Percentiles rank a stretch among this genome's conserved stretches.
Evolutionary conservation across 2,113 vertebrate genomes (phyloP).

Genomic region (Malurus melanocephalus): DNA sequence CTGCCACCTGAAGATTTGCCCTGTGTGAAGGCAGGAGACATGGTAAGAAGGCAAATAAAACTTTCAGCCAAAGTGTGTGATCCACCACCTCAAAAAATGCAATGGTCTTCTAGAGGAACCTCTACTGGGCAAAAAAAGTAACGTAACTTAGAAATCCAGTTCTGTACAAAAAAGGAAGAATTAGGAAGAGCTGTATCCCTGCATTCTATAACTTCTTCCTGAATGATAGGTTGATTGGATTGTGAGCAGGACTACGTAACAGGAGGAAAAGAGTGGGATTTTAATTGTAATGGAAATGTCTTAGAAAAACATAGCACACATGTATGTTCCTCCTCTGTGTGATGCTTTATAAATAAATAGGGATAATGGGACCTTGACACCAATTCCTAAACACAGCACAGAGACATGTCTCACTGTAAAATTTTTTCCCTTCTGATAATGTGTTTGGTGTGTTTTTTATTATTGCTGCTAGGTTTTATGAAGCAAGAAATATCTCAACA

Average conservation of each 20-base stretch:
- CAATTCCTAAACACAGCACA: neutral
- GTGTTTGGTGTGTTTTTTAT: neutral
- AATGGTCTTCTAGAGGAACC: neutral
- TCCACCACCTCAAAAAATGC: neutral
- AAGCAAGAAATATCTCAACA: neutral
- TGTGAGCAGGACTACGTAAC: rapidly evolving
- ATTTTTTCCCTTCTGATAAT: neutral
- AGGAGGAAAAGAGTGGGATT: neutral
- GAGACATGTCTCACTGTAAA: neutral
- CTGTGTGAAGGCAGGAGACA: neutral
- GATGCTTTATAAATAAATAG: neutral
- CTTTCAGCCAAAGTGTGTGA: neutral
- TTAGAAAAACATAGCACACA: neutral
- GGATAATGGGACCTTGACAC: neutral
- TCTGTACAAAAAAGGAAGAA: neutral
- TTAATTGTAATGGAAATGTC: neutral
- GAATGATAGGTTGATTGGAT: neutral
- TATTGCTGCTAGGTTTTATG: neutral
- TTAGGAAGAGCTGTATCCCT: neutral
- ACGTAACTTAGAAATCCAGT: neutral
- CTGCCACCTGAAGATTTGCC: neutral
- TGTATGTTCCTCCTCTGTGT: neutral
- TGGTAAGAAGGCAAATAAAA: neutral
- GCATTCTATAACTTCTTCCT: neutral
- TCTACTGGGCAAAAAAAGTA: neutral